Evolutionary conservation across 2,113 vertebrate species (phyloP).

Genomic region (Blennius ocellaris): DNA sequence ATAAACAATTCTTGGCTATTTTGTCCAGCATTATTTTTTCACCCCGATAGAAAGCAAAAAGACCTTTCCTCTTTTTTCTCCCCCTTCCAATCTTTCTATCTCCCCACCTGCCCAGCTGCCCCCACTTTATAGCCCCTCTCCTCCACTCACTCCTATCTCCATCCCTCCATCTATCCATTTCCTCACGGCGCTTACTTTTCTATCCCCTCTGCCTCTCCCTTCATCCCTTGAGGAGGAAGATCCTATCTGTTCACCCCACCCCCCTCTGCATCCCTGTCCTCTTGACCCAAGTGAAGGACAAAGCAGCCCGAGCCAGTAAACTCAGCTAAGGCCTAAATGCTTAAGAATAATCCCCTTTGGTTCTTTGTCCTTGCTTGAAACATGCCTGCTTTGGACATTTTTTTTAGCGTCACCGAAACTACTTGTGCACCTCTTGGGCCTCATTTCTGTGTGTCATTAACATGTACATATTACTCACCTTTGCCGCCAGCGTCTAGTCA

Average conservation of each 20-base stretch:
- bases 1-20: background rate
- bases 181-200: constrained; percentile 53
- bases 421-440: constrained; percentile 60
- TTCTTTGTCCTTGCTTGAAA: constrained; percentile 55
- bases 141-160: constrained; percentile 52
- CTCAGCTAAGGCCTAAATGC: constrained; percentile 35
- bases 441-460: constrained; percentile 72
- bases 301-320: constrained; percentile 55
- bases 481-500: constrained; percentile 57
- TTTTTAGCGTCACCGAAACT: constrained; percentile 33
- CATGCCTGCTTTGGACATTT: constrained; percentile 45
- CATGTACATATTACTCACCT: constrained; percentile 66
- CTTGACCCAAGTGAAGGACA: constrained; percentile 70
- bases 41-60: background rate
- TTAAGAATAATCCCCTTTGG: constrained; percentile 48
- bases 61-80: background rate
- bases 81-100: constrained; percentile 14
- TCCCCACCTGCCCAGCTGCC: background rate
- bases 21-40: constrained; percentile 10
- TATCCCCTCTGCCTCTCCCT: constrained; percentile 54
- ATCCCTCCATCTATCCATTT: constrained; percentile 64
- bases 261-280: constrained; percentile 39
- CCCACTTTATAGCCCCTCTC: constrained; percentile 11
- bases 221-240: constrained; percentile 61
- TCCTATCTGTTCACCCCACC: constrained; percentile 54